Conservation (phyloP, 2,797 vertebrate genomes). For the Oceanodroma leucorhoa region DNA sequence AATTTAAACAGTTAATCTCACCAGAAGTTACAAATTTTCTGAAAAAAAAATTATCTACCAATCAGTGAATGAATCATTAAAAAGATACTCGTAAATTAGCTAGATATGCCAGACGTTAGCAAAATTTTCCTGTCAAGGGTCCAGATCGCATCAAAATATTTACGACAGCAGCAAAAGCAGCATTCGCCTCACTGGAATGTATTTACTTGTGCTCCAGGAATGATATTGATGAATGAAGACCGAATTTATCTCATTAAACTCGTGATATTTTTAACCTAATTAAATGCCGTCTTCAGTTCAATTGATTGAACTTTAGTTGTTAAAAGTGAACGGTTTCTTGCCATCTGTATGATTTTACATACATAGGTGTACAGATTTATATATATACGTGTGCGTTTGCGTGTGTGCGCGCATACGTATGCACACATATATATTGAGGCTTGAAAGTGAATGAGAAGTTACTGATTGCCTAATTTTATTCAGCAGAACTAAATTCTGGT, state of each 20-base stretch:
- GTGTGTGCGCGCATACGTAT: background rate
- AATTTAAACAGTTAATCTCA: constrained; percentile 32
- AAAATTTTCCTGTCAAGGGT: background rate
- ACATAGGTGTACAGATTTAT: background rate
- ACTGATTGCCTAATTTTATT: constrained; percentile 81
- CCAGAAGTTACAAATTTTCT: background rate
- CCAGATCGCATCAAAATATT: constrained; percentile 49
- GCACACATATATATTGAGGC: background rate
- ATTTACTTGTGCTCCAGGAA: constrained; percentile 28
- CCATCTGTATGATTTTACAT: background rate
- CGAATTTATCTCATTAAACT: constrained; percentile 25
- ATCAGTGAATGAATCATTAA: background rate
- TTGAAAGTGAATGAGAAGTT: constrained; percentile 71
- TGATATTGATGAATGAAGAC: constrained; percentile 34
- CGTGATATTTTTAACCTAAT: constrained; percentile 21
- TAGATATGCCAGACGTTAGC: background rate
- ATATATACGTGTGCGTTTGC: background rate
- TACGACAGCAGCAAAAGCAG: constrained; percentile 18
- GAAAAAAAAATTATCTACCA: background rate
- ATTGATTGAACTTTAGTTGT: background rate
- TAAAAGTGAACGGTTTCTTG: constrained; percentile 3
- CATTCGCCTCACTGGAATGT: background rate
- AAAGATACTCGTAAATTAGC: background rate
- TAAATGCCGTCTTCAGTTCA: background rate
- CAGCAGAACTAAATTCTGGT: constrained; percentile 89